Evolutionary conservation across 2,113 vertebrate species (phyloP).

Genomic region (Corydoras maculifer): DNA sequence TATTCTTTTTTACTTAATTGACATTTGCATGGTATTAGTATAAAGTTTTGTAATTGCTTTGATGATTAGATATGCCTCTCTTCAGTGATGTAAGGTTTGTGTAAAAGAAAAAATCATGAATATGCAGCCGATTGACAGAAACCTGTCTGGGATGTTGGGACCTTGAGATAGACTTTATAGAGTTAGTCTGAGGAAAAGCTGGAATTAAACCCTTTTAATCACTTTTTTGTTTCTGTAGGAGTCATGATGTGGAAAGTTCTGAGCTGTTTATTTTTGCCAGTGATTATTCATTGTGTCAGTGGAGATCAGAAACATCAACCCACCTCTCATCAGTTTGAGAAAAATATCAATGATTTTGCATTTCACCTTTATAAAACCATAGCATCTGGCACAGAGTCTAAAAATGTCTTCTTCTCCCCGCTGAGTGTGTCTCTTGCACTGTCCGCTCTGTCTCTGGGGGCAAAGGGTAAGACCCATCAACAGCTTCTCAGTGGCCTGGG

Average conservation of each 20-base stretch:
- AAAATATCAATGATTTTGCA: slow-evolving; percentile 61
- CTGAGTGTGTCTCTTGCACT: slow-evolving; percentile 64
- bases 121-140: no score
- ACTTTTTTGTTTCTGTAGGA: no score
- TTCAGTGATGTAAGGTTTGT: no score
- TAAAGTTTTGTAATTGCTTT: no score
- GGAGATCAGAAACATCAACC: not conserved
- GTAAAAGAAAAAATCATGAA: no score
- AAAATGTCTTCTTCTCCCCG: slow-evolving; percentile 77
- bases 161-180: no score
- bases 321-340: slow-evolving; percentile 37
- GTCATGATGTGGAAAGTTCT: slow-evolving; percentile 1
- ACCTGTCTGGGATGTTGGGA: no score
- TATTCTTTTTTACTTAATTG: no score
- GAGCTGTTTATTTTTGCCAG: not conserved
- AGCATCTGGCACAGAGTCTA: slow-evolving; percentile 42
- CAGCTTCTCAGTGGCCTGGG: slow-evolving; percentile 62
- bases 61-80: no score
- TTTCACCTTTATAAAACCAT: slow-evolving; percentile 63
- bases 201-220: no score
- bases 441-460: slow-evolving; percentile 62
- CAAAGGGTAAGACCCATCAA: slow-evolving; percentile 56
- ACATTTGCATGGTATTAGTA: no score
- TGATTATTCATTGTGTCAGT: not conserved
- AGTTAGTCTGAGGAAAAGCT: no score